Conservation (phyloP, 2,888 invertebrate genomes). For the Artemia sinica region DNA sequence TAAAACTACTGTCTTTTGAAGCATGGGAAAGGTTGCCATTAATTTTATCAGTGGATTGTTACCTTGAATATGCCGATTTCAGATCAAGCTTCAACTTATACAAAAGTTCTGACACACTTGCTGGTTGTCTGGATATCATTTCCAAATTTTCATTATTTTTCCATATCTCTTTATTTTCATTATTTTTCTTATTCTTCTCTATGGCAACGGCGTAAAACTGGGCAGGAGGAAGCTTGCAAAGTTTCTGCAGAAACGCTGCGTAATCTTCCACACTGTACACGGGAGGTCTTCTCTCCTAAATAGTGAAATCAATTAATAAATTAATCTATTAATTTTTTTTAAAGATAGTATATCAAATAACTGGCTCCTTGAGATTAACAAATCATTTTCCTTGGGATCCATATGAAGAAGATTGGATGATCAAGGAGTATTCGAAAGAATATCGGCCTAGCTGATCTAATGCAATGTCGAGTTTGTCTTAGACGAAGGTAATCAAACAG, state of each 20-base stretch:
- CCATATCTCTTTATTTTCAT: not conserved
- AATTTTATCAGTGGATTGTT: not conserved
- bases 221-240: not conserved
- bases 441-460: too few relatives aligned
- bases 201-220: not conserved
- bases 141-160: slow-evolving; percentile 6
- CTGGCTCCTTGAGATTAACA: too few relatives aligned
- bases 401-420: too few relatives aligned
- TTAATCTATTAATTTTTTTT: too few relatives aligned
- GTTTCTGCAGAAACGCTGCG: slow-evolving; percentile 2
- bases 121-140: not conserved
- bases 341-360: too few relatives aligned
- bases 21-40: too few relatives aligned
- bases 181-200: slow-evolving; percentile 4
- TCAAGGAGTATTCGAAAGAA: too few relatives aligned
- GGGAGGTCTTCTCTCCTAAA: slow-evolving; percentile 3
- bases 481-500: too few relatives aligned
- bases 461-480: too few relatives aligned
- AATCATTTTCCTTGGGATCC: too few relatives aligned
- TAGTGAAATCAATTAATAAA: not conserved
- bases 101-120: not conserved
- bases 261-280: slow-evolving; percentile 13
- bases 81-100: slow-evolving; percentile 9
- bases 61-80: slow-evolving; percentile 8
- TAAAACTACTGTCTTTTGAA: too few relatives aligned